Evolutionary conservation across 2,888 invertebrate species (phyloP), one percentile per base, ranked within the genome.

Genomic region (Maniola hyperantus): DNA sequence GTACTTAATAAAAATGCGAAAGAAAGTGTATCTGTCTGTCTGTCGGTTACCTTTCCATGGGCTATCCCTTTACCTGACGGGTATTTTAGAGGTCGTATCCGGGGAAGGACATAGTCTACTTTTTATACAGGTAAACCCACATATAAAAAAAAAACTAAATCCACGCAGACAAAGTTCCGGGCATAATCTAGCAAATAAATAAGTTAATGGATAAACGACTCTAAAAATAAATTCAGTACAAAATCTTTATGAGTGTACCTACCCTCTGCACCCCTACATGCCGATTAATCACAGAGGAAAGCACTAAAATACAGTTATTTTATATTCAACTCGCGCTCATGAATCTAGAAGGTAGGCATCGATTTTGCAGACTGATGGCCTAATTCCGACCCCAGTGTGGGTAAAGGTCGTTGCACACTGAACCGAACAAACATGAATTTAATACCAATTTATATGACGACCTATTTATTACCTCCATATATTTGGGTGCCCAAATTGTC

Each of bases 311-410:
- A 64, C 11, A 64, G 42, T 62, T 42, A 62, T 44, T 68, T 71
- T 64, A 68, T 67, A 71, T 70, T 71, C 66, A 66, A 55, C 44
- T 64, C 65, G 62, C 67, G 50, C 64, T 57, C 60, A 44, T 66
- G 68, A 72, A 69, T 72, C 69, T 68, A 69, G 65, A 64, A 71
- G 66, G 64, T 65, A 65, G 50, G 60, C 66, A 72, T 70, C 68
- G 70, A 73, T 75, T 74, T 74, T 71, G 64, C 66, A 70, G 67
- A 69, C 76, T 78, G 77, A 83, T 80, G 78, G 76, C 78, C 83
- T 83, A 82, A 84, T 85, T 86, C 67, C 73, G 72, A 71, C 74
- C 79, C 78, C 76, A 81, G 75, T 70, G 74, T 78, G 80, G 80
- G 78, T 79, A 57, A 57, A 57, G 42, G 39, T 18, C 20, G 20